phyloP scores from a whole-genome alignment of 2,888 invertebrate species.

The Gymnocheta viridis region DNA sequence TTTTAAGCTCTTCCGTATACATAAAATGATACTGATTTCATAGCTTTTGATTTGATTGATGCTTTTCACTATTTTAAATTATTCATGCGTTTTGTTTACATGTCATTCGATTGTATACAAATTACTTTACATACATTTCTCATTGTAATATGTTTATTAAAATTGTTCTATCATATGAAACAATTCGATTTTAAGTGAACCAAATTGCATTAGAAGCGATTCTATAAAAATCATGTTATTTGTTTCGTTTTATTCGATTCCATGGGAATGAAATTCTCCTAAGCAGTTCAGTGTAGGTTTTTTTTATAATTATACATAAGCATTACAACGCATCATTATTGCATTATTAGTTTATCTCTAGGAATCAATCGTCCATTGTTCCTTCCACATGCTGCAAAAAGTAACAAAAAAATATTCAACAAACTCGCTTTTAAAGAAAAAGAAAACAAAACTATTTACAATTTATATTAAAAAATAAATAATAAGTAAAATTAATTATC shows the following conservation, averaged over 20 bases:
- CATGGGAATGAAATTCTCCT: no score
- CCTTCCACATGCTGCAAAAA: slow-evolving; percentile 74
- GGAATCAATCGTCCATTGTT: slow-evolving; percentile 78
- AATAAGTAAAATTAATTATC: slow-evolving; percentile 19
- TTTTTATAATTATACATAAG: neutral
- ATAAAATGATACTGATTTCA: neutral
- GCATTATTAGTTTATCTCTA: slow-evolving; percentile 33
- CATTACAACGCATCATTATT: slow-evolving; percentile 2
- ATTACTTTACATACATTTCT: no score
- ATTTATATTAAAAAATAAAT: slow-evolving; percentile 33
- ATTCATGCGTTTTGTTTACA: no score
- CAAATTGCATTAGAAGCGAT: no score
- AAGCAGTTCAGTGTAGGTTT: slow-evolving; percentile 24
- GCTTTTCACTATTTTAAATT: no score
- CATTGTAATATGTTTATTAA: no score
- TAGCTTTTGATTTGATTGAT: neutral
- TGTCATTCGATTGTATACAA: no score
- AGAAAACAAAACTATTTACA: slow-evolving; percentile 58
- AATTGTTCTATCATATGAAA: no score
- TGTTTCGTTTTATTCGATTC: no score
- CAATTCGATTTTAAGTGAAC: no score
- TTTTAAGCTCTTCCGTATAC: no score
- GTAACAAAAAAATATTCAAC: slow-evolving; percentile 39
- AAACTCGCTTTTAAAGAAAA: slow-evolving; percentile 66
- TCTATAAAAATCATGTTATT: no score